Base-by-base conservation (phyloP, 2,888 invertebrate species). In the Apotomis capreana region DNA sequence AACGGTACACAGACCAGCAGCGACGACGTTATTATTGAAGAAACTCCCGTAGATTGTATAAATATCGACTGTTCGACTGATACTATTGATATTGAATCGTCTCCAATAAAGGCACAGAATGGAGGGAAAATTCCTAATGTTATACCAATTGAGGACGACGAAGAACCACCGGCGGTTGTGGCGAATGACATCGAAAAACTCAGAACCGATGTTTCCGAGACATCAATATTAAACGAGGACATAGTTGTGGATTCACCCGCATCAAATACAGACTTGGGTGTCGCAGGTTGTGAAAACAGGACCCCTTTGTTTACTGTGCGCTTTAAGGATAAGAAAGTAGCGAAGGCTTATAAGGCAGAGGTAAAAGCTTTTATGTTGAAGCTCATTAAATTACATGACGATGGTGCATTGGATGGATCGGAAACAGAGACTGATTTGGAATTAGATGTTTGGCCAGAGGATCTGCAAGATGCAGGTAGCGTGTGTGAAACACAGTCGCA, bases 311-410 rank as follows among this genome's bases (percentile, higher is more conserved):
- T 94, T 44, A 88, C 88, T 59, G 88, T 94, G 9, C 87, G 84
- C 36, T 94, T 94, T 79, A 89, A 83, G 74, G 90, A 94, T 75
- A 87, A 85, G 75, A 86, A 84, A 73, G 78, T 91, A 74, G 92
- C 94, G 0, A 88, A 87, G 69, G 81, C 78, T 54, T 94, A 94
- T 79, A 94, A 92, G 79, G 80, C 86, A 46, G 86, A 89, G 78
- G 83, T 95, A 61, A 89, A 93, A 75, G 85, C 86, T 60, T 94
- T 94, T 81, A 85, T 94, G 81, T 80, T 92, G 62, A 82, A 88
- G 77, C 81, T 90, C 74, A 83, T 94, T 79, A 89, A 89, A 82
- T 74, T 88, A 70, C 84, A 87, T 82, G 82, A 86, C 73, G 79
- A 78, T 37, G 83, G 85, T 0, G 77, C 57, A 74, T 69, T 80